Base-by-base conservation (phyloP, 2,113 vertebrate species). In the Crypturellus undulatus region DNA sequence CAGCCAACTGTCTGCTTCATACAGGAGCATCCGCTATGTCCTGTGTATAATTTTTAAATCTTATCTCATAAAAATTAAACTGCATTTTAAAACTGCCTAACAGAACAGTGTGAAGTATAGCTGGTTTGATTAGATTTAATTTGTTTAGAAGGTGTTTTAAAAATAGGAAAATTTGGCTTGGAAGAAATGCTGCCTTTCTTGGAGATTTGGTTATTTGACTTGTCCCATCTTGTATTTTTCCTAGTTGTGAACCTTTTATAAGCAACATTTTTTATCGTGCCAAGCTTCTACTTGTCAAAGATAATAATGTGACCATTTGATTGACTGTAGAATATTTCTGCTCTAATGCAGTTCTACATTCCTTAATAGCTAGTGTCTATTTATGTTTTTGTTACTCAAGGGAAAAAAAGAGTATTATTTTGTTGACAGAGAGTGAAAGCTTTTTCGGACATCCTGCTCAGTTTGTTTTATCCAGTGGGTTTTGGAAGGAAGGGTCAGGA, bases 1-100 rank as follows among this genome's bases (percentile, higher is more conserved):
- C 78, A 67, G 71, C 79, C 86, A 84, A 78, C 93, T 96, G 81
- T 89, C 92, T 49, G 12, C 56, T 90, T 89, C 77, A 59, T 70
- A 52, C 4, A 10, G 69, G 90, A 84, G 42, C 43, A 38, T 89
- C 68, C 56, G 0, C 54, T 91, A 32, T 64, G 73, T 84, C 87
- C 73, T 81, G n/a, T 49, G 19, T 65, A 36, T 21, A 21, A 34
- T 59, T 92, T 73, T 0, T 16, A 16, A 90, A 38, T 40, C 69
- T 76, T 75, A 32, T 15, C 38, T 84, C 40, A 30, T 88, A 62
- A 90, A 94, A 94, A 81, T 67, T 59, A 64, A 83, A 38, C 22
- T 69, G 18, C 26, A 25, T 64, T 58, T 54, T 51, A 89, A 43
- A 82, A 87, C 22, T 81, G 5, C 56, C 26, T 83, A 22, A 45